A percentile compares a stretch with the other conserved stretches of the same genome.
Conservation (phyloP, 2,113 vertebrate species). For the Lates calcarifer region DNA sequence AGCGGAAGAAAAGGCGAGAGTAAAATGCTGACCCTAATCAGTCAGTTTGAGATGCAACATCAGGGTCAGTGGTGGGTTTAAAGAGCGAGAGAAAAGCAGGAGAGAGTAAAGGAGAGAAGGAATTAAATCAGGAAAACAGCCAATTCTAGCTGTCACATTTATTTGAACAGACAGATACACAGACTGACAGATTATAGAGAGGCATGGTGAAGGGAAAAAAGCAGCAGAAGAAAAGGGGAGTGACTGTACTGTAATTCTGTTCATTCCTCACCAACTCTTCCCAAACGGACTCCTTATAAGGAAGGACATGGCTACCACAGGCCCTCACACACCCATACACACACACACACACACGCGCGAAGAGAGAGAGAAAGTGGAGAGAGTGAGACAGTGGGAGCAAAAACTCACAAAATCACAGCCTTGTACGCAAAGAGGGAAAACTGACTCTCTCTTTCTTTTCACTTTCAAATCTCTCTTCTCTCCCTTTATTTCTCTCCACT, state of each 20-base stretch:
- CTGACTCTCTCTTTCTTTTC: slow-evolving; percentile 41
- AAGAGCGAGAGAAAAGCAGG: neutral
- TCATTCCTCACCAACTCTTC: slow-evolving; percentile 72
- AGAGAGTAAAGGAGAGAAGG: neutral
- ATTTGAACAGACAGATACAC: neutral
- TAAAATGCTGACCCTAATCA: slow-evolving; percentile 53
- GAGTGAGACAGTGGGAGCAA: slow-evolving; percentile 41
- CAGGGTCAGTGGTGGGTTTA: slow-evolving; percentile 41
- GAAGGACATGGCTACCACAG: slow-evolving; percentile 67
- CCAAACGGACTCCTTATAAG: slow-evolving; percentile 77
- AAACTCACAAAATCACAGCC: slow-evolving; percentile 57
- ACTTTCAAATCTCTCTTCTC: slow-evolving; percentile 33
- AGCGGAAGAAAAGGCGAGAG: neutral
- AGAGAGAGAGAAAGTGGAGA: slow-evolving; percentile 44
- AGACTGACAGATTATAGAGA: slow-evolving; percentile 3
- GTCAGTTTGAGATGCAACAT: slow-evolving; percentile 55
- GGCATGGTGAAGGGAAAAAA: slow-evolving; percentile 3
- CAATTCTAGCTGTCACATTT: neutral
- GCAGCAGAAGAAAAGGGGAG: slow-evolving; percentile 50
- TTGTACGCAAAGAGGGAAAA: slow-evolving; percentile 47
- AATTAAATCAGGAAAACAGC: neutral
- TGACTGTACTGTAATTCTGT: slow-evolving; percentile 66
- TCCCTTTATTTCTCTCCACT: slow-evolving; percentile 31
- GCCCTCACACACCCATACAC: slow-evolving; percentile 35
- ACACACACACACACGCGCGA: slow-evolving; percentile 14